Conservation (phyloP, 1,140 invertebrate genomes). For the Ladona fulva region DNA sequence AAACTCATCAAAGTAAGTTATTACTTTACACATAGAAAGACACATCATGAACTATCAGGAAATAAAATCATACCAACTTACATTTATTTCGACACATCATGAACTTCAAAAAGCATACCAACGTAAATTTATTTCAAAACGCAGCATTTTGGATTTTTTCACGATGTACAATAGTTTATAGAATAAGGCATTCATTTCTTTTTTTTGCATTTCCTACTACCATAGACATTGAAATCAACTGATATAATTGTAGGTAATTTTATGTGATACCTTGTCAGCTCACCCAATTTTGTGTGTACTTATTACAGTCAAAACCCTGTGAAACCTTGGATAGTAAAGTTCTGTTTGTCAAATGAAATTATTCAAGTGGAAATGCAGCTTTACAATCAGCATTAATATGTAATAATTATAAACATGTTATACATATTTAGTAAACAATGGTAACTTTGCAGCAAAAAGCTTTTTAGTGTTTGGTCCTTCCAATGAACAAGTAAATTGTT, state of each 20-base stretch:
- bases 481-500: neutral
- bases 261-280: neutral
- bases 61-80: too few relatives aligned
- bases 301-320: neutral
- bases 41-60: neutral
- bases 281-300: conserved; percentile 7
- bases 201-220: neutral
- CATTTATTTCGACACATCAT: neutral
- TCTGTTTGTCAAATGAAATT: conserved; percentile 3
- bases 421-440: neutral
- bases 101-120: neutral
- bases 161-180: neutral
- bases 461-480: conserved; percentile 9
- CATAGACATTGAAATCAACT: neutral
- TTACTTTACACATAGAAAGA: neutral
- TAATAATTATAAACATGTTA: conserved; percentile 10
- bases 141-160: neutral
- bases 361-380: conserved; percentile 5
- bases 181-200: neutral
- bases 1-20: neutral
- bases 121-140: neutral
- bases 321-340: neutral
- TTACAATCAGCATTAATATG: conserved; percentile 7
- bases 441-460: conserved; percentile 2
- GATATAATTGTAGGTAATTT: conserved; percentile 7